Percentiles rank a stretch among this genome's conserved stretches.
Conservation (phyloP, 1,140 invertebrate species). For the Holotrichia oblita region DNA sequence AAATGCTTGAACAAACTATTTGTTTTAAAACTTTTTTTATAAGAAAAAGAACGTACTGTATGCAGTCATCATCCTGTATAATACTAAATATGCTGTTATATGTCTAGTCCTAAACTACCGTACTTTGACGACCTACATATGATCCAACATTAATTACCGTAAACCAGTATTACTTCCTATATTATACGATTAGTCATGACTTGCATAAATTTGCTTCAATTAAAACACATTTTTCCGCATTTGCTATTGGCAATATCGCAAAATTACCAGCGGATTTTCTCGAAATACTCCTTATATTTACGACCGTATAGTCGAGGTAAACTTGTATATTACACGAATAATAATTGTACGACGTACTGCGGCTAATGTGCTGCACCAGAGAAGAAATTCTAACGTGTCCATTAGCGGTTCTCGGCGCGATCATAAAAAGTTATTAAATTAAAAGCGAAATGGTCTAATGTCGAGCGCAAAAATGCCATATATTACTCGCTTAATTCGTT, state of each 20-base stretch:
- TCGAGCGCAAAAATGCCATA: conserved; percentile 6
- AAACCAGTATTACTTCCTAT: conserved; percentile 1
- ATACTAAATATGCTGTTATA: too few relatives aligned
- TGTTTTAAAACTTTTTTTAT: too few relatives aligned
- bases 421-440: conserved; percentile 22
- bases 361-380: neutral
- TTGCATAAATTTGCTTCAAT: conserved; percentile 17
- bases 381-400: conserved; percentile 11
- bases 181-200: neutral
- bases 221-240: conserved; percentile 9
- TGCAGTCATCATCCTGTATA: too few relatives aligned
- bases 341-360: neutral
- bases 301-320: neutral
- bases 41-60: too few relatives aligned
- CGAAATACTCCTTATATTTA: neutral
- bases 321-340: neutral
- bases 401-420: conserved; percentile 1
- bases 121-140: neutral
- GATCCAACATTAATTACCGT: neutral
- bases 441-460: neutral
- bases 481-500: neutral
- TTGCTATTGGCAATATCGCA: neutral
- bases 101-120: too few relatives aligned
- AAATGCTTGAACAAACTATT: too few relatives aligned
- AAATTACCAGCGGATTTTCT: conserved; percentile 3